Evolutionary conservation across 2,113 vertebrate species (phyloP).

Genomic region (Pelecanoides urinatrix): DNA sequence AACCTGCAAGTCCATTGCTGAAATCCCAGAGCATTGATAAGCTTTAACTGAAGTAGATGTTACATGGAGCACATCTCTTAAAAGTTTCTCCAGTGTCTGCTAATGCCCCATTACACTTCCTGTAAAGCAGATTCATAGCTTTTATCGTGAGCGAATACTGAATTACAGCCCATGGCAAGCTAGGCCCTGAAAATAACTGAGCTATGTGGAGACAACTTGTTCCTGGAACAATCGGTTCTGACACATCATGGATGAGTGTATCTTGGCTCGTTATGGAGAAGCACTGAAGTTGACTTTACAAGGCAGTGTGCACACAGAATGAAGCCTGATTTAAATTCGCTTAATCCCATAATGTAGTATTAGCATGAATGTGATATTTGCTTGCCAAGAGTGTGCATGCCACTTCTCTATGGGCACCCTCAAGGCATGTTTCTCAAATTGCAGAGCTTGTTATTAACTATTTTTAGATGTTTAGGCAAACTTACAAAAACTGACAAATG

Average conservation of each 20-base stretch:
- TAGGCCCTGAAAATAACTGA: conserved; percentile 36
- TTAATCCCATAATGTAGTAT: conserved; percentile 41
- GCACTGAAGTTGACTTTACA: conserved; percentile 55
- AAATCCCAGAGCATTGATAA: neutral
- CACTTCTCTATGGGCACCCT: conserved; percentile 51
- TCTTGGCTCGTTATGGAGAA: conserved; percentile 10
- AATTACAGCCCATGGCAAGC: conserved; percentile 4
- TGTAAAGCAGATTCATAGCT: neutral
- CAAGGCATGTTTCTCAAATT: conserved; percentile 41
- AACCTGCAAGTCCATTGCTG: neutral
- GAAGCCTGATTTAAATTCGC: conserved; percentile 38
- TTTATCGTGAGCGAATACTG: conserved; percentile 10
- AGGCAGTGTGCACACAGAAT: conserved; percentile 44
- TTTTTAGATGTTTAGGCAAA: conserved; percentile 54
- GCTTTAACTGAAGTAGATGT: neutral
- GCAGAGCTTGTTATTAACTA: conserved; percentile 45
- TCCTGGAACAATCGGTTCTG: conserved; percentile 36
- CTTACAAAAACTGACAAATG: conserved; percentile 41
- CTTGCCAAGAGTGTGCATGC: conserved; percentile 45
- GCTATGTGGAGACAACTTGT: conserved; percentile 8
- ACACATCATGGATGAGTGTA: neutral
- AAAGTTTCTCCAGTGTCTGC: neutral
- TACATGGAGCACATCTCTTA: neutral
- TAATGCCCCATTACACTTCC: neutral
- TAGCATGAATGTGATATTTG: conserved; percentile 19